A percentile compares a stretch with the other conserved stretches of the same genome.
These are phyloP conservation scores for Cebidichthys violaceus DNA, from an alignment of 2,113 vertebrate species.

Conservation along the genomic window DNA sequence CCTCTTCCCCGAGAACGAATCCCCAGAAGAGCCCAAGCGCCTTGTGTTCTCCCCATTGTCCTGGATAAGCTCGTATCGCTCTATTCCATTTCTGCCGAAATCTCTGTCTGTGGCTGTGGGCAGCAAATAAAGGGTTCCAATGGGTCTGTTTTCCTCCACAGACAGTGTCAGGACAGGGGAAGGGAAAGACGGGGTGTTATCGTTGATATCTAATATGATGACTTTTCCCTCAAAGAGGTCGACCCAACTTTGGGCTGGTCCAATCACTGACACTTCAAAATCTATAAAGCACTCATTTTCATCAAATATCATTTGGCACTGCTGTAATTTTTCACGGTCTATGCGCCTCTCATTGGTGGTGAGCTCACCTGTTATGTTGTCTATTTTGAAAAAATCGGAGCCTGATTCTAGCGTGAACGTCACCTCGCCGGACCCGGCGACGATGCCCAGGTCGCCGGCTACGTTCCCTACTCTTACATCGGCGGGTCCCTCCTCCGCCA, in stretches of 20 bases:
- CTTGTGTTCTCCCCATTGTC: constrained; percentile 90
- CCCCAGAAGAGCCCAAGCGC: constrained; percentile 71
- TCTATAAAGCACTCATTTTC: constrained; percentile 99
- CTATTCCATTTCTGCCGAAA: constrained; percentile 97
- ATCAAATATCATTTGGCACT: constrained; percentile 99
- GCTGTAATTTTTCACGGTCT: constrained; percentile 97
- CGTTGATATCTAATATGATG: constrained; percentile 97
- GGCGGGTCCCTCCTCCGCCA: constrained; percentile 95
- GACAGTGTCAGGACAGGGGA: constrained; percentile 97
- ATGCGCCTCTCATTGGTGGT: constrained; percentile 96
- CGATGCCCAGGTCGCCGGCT: constrained; percentile 93
- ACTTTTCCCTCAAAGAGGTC: constrained; percentile 98
- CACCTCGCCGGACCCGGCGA: constrained; percentile 94
- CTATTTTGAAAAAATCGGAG: constrained; percentile 98
- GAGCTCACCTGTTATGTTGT: constrained; percentile 98
- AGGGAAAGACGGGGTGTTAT: constrained; percentile 98
- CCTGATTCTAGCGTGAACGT: constrained; percentile 98
- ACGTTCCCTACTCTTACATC: constrained; percentile 97
- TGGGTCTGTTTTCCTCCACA: constrained; percentile 98
- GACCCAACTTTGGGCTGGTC: constrained; percentile 98
- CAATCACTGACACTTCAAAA: constrained; percentile 98
- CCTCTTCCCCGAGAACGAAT: constrained; percentile 85
- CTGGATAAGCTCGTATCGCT: constrained; percentile 96
- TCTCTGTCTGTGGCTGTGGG: constrained; percentile 97
- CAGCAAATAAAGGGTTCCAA: constrained; percentile 96